These are phyloP conservation scores for Rousettus leschenaultii DNA, from an alignment of 2,113 vertebrate species.

Conservation along the genomic window DNA sequence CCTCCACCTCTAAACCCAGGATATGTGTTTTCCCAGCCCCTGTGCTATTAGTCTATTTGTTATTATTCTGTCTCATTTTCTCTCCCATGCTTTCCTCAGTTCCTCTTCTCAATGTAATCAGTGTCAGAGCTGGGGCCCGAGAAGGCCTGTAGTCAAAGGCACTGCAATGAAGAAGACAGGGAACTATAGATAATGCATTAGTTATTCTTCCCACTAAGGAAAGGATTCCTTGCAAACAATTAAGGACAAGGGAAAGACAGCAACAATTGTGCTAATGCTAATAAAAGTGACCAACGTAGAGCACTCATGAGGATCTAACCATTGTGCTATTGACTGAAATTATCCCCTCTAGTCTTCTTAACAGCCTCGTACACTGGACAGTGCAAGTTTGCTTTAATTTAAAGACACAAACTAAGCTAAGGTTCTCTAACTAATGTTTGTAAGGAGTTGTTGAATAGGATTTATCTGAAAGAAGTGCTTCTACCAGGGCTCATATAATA, in stretches of 20 bases:
- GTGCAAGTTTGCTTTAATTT: not conserved
- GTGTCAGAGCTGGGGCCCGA: not conserved
- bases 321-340: not conserved
- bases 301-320: not conserved
- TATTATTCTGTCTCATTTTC: not conserved
- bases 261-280: not conserved
- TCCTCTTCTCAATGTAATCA: not conserved
- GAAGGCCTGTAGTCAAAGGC: not conserved
- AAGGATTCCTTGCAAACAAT: not conserved
- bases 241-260: not conserved
- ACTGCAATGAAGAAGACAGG: not conserved
- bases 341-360: not conserved
- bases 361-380: not conserved
- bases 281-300: not conserved
- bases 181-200: not conserved
- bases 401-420: not conserved
- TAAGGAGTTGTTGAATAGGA: not conserved
- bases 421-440: not conserved
- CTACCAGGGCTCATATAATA: not conserved
- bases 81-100: not conserved
- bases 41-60: not conserved
- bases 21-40: not conserved
- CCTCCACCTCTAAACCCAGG: not conserved
- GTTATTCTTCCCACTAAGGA: not conserved
- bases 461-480: not conserved